Percentiles rank a stretch among this genome's conserved stretches.
Conservation (phyloP, 2,888 invertebrate genomes). For the Phaonia tiefii region DNA sequence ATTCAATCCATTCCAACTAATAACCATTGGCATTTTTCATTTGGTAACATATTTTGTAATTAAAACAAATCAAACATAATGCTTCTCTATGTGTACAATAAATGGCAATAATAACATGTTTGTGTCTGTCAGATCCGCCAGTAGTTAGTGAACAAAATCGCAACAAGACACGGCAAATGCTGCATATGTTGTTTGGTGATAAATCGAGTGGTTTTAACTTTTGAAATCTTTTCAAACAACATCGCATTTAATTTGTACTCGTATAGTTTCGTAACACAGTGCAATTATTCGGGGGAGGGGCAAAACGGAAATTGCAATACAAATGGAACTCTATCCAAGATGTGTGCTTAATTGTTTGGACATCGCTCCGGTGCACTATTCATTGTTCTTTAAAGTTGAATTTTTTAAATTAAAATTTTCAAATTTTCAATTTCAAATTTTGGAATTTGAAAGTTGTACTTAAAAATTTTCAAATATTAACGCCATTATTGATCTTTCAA, state of each 20-base stretch:
- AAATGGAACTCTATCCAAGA: too few species aligned
- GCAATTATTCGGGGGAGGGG: background rate
- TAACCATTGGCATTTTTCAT: conserved; percentile 9
- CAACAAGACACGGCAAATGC: conserved; percentile 5
- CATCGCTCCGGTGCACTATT: too few species aligned
- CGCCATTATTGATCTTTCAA: too few species aligned
- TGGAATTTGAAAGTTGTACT: too few species aligned
- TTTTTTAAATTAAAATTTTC: too few species aligned
- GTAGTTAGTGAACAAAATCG: background rate
- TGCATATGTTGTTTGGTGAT: background rate
- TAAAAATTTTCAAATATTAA: too few species aligned
- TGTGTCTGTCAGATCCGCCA: background rate
- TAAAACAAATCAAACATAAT: background rate
- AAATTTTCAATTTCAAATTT: too few species aligned
- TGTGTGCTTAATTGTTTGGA: too few species aligned
- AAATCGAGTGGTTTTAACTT: background rate
- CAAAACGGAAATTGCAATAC: too few species aligned
- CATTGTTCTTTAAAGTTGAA: too few species aligned
- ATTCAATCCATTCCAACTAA: background rate
- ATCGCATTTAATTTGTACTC: too few species aligned
- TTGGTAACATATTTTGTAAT: conserved; percentile 21
- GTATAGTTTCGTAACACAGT: background rate
- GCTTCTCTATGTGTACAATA: background rate
- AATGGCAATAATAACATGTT: conserved; percentile 1
- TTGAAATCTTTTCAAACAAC: background rate